A percentile compares a stretch with the other conserved stretches of the same genome.
These are phyloP conservation scores for Pelecanoides urinatrix DNA, from an alignment of 2,113 vertebrate species.

Conservation along the genomic window DNA sequence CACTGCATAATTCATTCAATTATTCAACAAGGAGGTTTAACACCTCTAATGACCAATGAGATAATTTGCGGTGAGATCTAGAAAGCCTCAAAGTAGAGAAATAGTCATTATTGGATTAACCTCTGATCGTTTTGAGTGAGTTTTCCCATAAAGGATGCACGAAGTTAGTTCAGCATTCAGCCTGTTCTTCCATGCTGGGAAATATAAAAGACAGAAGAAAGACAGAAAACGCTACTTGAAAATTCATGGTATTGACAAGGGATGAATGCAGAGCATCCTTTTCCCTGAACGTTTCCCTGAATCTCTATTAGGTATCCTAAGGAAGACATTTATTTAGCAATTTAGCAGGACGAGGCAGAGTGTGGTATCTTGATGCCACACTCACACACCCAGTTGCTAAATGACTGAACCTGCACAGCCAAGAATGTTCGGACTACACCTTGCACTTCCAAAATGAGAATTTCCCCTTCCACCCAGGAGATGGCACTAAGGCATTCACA, in stretches of 20 bases:
- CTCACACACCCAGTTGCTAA: neutral
- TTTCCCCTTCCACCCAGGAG: conserved; percentile 19
- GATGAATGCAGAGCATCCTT: neutral
- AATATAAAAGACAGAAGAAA: neutral
- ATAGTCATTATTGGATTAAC: neutral
- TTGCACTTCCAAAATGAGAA: neutral
- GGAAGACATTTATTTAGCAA: neutral
- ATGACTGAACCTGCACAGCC: neutral
- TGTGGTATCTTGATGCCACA: neutral
- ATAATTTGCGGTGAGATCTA: neutral
- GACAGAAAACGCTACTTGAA: neutral
- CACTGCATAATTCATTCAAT: neutral
- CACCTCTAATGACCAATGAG: neutral
- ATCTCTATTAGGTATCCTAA: neutral
- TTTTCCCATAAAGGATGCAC: neutral
- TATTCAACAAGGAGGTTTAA: neutral
- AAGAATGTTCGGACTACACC: fast-evolving
- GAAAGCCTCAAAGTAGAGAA: neutral
- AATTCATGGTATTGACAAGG: neutral
- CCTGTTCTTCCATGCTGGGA: neutral
- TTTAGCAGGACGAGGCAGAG: neutral
- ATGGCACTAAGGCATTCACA: conserved; percentile 5
- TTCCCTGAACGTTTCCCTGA: neutral
- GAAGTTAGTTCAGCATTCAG: neutral
- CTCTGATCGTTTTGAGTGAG: neutral